Evolutionary conservation across 2,888 invertebrate species (phyloP).

Genomic region (Stenurella melanura): DNA sequence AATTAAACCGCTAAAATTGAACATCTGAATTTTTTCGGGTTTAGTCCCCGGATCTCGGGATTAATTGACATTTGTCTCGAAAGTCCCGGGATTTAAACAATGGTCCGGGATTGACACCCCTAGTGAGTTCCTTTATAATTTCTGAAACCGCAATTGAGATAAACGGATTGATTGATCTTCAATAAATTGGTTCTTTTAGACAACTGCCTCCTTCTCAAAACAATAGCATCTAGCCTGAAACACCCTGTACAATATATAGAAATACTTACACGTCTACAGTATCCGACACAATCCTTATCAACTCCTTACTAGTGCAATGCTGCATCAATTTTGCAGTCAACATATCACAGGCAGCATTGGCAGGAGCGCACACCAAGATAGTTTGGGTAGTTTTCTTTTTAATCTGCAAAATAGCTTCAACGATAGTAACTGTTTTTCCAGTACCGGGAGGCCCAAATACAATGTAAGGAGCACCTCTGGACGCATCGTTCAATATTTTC

Average conservation of each 20-base stretch:
- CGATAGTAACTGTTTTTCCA: constrained; percentile 84
- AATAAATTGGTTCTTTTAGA: no score
- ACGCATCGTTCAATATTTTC: constrained; percentile 79
- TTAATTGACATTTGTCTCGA: no score
- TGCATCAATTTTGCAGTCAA: constrained; percentile 73
- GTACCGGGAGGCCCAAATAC: constrained; percentile 93
- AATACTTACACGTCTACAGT: constrained; percentile 69
- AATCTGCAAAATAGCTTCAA: constrained; percentile 80
- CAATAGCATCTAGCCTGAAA: no score
- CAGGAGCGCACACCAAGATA: constrained; percentile 81
- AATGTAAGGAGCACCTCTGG: constrained; percentile 83
- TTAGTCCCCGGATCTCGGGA: no score
- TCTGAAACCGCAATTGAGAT: no score
- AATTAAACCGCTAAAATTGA: no score
- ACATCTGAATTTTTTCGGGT: no score
- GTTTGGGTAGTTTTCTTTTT: constrained; percentile 68
- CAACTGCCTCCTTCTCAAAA: no score
- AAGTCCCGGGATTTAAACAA: no score
- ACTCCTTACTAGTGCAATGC: constrained; percentile 60
- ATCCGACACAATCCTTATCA: constrained; percentile 74
- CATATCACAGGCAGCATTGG: constrained; percentile 85
- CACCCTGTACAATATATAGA: not conserved
- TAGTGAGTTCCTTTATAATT: no score
- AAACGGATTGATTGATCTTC: no score
- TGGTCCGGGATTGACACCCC: no score